Evolutionary conservation across 2,888 invertebrate genomes (phyloP), one percentile per base, ranked within the genome.

Genomic region (Reticulitermes lucifugus): DNA sequence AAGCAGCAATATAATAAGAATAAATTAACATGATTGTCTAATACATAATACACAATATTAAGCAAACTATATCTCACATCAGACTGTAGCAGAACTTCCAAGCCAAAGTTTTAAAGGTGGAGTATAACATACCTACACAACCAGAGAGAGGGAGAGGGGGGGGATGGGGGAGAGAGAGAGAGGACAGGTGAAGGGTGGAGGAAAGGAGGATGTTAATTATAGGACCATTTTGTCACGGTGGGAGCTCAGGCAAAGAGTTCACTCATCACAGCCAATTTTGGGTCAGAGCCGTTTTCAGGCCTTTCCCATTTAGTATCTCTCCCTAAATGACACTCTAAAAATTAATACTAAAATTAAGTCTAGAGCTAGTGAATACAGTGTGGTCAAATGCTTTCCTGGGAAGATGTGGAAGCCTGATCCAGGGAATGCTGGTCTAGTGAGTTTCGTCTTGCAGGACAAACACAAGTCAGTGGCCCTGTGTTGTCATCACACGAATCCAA

Each of bases 331-430:
- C 46, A 35, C 22, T 65, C 22, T 43, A 43, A 18, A n/a, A 80
- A 7, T 80, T 41, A 65, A 60, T 60, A 41, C 25, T 35, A 25
- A 29, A n/a, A 80, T 59, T 60, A 55, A 29, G 41, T 59, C 80
- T 35, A 80, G 18, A 35, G 60, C 81, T 81, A 81, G 43, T 70
- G 41, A 81, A 81, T 81, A 65, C 65, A 81, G 43, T 81, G 41
- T 81, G 81, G 81, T 81, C 81, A 81, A 81, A 81, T 81, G 81
- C 81, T 81, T 65, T 81, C 81, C 25, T 81, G 81, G n/a, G 81
- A 81, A 12, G 81, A 81, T 70, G 81, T 81, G 81, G 81, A 81
- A 81, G 81, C 81, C 46, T 81, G 65, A 46, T 81, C 81, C 41
- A 81, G 25, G 46, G 81, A 81, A 70, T 81, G 81, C 70, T 65